Conservation (phyloP, 2,113 vertebrate species). For the Mungos mungo region DNA sequence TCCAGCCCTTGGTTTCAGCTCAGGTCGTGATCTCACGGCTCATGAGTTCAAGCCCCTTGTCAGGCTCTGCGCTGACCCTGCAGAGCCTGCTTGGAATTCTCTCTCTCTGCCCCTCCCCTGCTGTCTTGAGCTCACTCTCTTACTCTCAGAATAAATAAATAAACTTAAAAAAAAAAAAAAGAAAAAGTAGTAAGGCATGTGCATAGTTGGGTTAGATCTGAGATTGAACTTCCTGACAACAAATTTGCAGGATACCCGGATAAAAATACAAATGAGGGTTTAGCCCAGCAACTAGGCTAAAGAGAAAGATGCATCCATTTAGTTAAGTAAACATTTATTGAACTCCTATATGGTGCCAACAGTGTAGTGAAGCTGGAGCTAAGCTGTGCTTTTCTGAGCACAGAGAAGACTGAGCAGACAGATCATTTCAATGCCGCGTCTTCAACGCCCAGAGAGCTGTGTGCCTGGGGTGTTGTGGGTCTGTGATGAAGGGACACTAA, state of each 20-base stretch:
- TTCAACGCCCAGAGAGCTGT: not conserved
- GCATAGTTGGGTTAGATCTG: not conserved
- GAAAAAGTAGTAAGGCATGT: not conserved
- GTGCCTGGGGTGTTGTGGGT: not conserved
- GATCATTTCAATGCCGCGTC: not conserved
- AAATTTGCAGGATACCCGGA: not conserved
- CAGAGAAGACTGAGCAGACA: not conserved
- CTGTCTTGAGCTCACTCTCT: too few relatives aligned
- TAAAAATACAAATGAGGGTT: not conserved
- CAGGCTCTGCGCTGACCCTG: too few relatives aligned
- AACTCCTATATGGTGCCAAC: not conserved
- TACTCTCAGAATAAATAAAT: too few relatives aligned
- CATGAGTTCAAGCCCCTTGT: too few relatives aligned
- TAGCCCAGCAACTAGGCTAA: not conserved
- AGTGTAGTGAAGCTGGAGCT: not conserved
- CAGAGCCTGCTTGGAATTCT: too few relatives aligned
- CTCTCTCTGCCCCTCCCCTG: too few relatives aligned
- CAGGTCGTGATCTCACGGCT: too few relatives aligned
- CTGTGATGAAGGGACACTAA: not conserved
- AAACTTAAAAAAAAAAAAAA: too few relatives aligned
- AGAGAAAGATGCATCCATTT: not conserved
- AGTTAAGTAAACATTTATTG: not conserved
- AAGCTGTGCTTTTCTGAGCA: not conserved
- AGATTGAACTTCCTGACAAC: not conserved
- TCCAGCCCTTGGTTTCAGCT: too few relatives aligned